Evolutionary conservation across 2,888 invertebrate genomes (phyloP).

Genomic region (Drosophila ezoana): DNA sequence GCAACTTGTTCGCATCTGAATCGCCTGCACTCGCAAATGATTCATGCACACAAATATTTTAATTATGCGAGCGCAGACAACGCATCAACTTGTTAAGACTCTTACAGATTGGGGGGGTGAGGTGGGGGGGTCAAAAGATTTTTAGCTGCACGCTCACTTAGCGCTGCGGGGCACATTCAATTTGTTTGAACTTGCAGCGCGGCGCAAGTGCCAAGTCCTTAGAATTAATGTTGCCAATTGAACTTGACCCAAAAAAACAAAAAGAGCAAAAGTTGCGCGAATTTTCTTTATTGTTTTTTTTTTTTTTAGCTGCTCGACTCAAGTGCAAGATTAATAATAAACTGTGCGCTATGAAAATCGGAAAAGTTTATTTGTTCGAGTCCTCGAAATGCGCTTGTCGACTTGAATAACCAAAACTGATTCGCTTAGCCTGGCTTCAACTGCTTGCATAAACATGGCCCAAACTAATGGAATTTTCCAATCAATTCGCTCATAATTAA

Average conservation of each 20-base stretch:
- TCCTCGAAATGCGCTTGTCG: slow-evolving; percentile 12
- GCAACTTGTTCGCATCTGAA: slow-evolving; percentile 55
- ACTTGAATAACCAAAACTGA: slow-evolving; percentile 40
- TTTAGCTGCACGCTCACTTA: slow-evolving; percentile 50
- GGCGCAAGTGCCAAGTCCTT: slow-evolving; percentile 69
- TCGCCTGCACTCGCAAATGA: slow-evolving; percentile 46
- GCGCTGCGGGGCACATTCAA: slow-evolving; percentile 45
- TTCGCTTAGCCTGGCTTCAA: slow-evolving; percentile 24
- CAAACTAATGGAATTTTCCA: slow-evolving; percentile 4
- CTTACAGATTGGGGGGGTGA: background rate
- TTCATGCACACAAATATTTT: slow-evolving; percentile 59
- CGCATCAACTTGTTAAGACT: slow-evolving; percentile 19
- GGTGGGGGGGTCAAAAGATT: background rate
- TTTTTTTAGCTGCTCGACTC: slow-evolving; percentile 23
- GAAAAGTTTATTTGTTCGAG: slow-evolving; percentile 7
- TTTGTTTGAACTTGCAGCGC: slow-evolving; percentile 63
- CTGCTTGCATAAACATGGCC: slow-evolving; percentile 3
- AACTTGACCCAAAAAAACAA: slow-evolving; percentile 74
- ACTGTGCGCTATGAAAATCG: slow-evolving; percentile 12
- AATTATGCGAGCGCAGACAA: slow-evolving; percentile 41
- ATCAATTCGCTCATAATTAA: slow-evolving; percentile 26
- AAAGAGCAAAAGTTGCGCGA: slow-evolving; percentile 7
- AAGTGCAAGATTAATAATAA: slow-evolving; percentile 20
- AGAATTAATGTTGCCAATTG: slow-evolving; percentile 73
- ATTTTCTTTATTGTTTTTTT: background rate